Conservation (phyloP, 2,113 vertebrate species). For the Ploceus nigricollis region DNA sequence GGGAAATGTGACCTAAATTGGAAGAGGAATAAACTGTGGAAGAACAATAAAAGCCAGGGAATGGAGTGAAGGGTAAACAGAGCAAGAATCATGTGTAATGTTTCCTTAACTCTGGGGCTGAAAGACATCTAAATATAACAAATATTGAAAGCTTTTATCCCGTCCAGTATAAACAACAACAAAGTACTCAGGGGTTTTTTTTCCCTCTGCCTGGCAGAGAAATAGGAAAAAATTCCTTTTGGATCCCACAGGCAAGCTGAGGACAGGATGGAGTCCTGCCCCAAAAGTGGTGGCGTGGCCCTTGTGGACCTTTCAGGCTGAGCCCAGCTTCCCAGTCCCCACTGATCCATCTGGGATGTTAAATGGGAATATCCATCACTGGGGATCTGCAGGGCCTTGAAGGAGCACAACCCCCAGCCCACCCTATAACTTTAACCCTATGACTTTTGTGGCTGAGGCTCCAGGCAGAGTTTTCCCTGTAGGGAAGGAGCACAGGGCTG, state of each 20-base stretch:
- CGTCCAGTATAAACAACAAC: conserved; percentile 30
- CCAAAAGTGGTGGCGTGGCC: rapidly evolving
- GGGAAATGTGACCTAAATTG: neutral
- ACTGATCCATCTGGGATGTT: neutral
- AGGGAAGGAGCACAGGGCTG: rapidly evolving
- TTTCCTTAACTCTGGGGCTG: neutral
- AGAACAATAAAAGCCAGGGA: neutral
- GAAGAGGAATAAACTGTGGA: neutral
- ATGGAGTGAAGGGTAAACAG: neutral
- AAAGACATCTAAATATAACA: conserved; percentile 65
- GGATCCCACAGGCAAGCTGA: neutral
- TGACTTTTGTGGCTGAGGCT: neutral
- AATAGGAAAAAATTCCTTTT: neutral
- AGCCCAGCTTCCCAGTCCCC: neutral
- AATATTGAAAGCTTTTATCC: conserved; percentile 44
- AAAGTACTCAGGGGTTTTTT: neutral
- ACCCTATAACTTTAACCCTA: neutral
- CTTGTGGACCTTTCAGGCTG: neutral
- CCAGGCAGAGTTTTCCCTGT: neutral
- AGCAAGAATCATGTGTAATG: neutral
- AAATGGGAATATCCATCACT: neutral
- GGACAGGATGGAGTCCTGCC: conserved; percentile 5
- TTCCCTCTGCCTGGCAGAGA: conserved; percentile 44
- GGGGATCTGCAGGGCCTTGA: neutral
- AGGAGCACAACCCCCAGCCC: neutral